Base-by-base conservation (phyloP, 2,113 vertebrate genomes). In the Patagioenas fasciata region DNA sequence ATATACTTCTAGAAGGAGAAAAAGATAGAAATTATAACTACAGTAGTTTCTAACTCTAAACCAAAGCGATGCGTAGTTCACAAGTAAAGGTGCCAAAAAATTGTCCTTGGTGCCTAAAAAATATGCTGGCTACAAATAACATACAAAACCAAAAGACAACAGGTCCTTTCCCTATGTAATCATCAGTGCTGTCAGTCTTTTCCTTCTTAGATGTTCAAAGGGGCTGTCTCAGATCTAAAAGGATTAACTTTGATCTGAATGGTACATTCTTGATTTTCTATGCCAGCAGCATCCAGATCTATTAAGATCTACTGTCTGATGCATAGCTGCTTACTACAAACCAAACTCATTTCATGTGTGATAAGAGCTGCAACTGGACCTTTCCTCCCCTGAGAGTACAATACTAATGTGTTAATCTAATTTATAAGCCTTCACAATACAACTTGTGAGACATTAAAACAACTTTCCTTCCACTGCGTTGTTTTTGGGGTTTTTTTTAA, bases 271-370 rank as follows among this genome's bases (percentile, higher is more conserved):
- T 93, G 81, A 80, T 96, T 96, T 85, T 92, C 84, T 71, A 3
- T 36, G 40, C 88, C 78, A 88, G 64, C 21, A 96, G 66, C 74
- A 51, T 14, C 78, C 80, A 32, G 60, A 44, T 54, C 65, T 53
- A 2, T 29, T 80, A 79, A 32, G 60, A 48, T 54, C 67, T 56
- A 2, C 26, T 38, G 23, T 80, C 40, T 94, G 81, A 93, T 51
- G 78, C 67, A 62, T 85, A 95, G 40, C 53, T 89, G 44, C 78
- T 97, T 73, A 73, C 90, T 89, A 85, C 84, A 95, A 78, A 92
- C 80, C 91, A 97, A 95, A 93, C 82, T 88, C 74, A 44, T 93
- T 91, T 93, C 62, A 72, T 92, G 93, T 95, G 64, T 95, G 91
- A 70, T 72, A 78, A 93, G 34, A 94, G 31, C 90, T 96, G 88